Evolutionary conservation across 2,797 vertebrate genomes (phyloP), one percentile per base, ranked within the genome.

Genomic region (Gallirallus australis): DNA sequence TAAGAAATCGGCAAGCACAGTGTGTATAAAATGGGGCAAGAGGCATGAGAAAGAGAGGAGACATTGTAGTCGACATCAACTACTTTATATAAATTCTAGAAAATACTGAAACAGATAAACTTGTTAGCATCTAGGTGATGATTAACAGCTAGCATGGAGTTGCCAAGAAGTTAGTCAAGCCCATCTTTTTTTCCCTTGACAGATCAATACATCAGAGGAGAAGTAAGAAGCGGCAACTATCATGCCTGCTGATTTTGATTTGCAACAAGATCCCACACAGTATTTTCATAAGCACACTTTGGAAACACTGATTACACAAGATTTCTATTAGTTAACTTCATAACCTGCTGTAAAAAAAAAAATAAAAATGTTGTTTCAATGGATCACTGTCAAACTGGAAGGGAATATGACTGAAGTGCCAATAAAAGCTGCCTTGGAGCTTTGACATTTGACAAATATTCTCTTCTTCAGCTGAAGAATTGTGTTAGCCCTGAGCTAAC

Each of bases 201-300:
- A 40, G 54, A 70, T 92, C 63, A 37, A 31, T 42, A 39, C 28
- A 48, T 18, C 27, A 79, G 83, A 76, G 66, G 66, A 79, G 70
- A 94, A 92, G 40, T 61, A 78, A 86, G 81, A 84, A 75, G 54
- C 6, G 9, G 37, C 35, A 78, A 66, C 63, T 92, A 20, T 84
- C 50, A 57, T 53, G 78, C 33, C n/a, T 42, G 68, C 56, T 24
- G 65, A 68, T 57, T 92, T 82, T 45, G 54, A 83, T 95, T 88
- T 91, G 90, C 87, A 89, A 33, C 37, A 86, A 81, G 57, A 91
- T 83, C 59, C 65, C 82, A 83, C 60, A 54, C 1, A 30, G 54
- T 79, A 81, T 94, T 96, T 97, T 95, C 88, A 86, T 69, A 93
- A 95, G 73, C 63, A 39, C 33, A 47, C 57, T 95, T 95, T 90